Percentiles rank a stretch among this genome's conserved stretches.
These are phyloP conservation scores for Drosophila bunnanda DNA, from an alignment of 2,888 invertebrate genomes.

Conservation along the genomic window DNA sequence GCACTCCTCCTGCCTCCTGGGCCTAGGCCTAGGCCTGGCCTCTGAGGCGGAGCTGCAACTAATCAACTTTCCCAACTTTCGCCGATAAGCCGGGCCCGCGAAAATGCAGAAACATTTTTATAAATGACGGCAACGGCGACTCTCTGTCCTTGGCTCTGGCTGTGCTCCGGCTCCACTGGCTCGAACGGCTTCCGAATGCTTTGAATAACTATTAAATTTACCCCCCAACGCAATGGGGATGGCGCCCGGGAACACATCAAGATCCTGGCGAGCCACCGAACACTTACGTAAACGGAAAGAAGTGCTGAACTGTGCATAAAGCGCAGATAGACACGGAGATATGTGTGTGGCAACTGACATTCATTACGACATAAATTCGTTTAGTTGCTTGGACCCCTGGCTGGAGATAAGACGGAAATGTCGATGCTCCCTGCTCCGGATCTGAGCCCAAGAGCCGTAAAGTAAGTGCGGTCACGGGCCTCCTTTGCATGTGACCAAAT, in stretches of 20 bases:
- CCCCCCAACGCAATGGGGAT: constrained; percentile 14
- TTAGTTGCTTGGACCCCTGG: constrained; percentile 47
- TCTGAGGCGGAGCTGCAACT: constrained; percentile 14
- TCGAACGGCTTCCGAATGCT: constrained; percentile 36
- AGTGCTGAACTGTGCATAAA: constrained; percentile 60
- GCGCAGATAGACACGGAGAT: constrained; percentile 67
- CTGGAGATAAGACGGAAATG: constrained; percentile 21
- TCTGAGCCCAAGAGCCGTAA: constrained; percentile 9
- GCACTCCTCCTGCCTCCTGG: constrained; percentile 12
- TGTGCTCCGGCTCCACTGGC: neutral
- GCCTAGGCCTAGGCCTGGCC: neutral
- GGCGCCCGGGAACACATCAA: constrained; percentile 9
- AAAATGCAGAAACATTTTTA: constrained; percentile 9
- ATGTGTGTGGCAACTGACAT: constrained; percentile 69
- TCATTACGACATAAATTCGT: constrained; percentile 77
- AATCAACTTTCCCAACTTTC: constrained; percentile 27
- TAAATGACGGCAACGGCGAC: neutral
- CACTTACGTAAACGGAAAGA: constrained; percentile 22
- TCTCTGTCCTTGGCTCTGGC: neutral
- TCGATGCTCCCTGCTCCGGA: neutral
- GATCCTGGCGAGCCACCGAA: constrained; percentile 11
- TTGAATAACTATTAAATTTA: constrained; percentile 55
- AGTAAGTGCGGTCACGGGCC: constrained; percentile 39
- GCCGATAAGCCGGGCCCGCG: constrained; percentile 24
- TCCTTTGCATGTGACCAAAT: constrained; percentile 63